Conservation (phyloP, 2,113 vertebrate genomes). For the Abramis brama region DNA sequence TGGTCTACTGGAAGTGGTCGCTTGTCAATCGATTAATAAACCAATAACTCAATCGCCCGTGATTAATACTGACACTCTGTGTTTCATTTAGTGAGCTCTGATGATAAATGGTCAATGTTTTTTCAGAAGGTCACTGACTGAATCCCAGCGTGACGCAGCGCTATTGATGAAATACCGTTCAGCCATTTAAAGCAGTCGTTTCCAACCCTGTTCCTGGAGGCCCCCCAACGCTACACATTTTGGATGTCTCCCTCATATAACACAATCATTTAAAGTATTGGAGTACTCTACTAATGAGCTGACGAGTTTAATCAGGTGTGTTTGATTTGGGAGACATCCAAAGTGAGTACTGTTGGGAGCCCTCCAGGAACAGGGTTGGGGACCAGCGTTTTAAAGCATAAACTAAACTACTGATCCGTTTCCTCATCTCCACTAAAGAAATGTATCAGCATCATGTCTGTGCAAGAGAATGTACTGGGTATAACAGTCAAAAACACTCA, state of each 20-base stretch:
- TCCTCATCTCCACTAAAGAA: constrained; percentile 32
- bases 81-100: constrained; percentile 20
- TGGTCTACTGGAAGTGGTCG: background rate
- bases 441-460: background rate
- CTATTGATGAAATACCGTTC: constrained; percentile 45
- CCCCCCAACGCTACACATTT: constrained; percentile 12
- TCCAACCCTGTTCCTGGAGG: constrained; percentile 12
- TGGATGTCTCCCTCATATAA: background rate
- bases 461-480: too few relatives aligned
- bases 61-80: constrained; percentile 24
- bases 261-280: background rate
- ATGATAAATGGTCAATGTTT: constrained; percentile 34
- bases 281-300: constrained; percentile 24
- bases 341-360: constrained; percentile 12
- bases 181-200: constrained; percentile 1
- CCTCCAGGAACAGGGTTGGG: constrained; percentile 2
- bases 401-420: constrained; percentile 34
- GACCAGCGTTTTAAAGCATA: background rate
- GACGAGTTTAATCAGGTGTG: constrained; percentile 13
- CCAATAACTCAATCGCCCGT: constrained; percentile 15
- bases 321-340: constrained; percentile 30
- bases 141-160: constrained; percentile 40
- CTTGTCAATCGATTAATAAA: constrained; percentile 26
- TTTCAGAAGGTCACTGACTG: constrained; percentile 18
- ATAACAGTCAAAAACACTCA: too few relatives aligned